phyloP scores from a whole-genome alignment of 2,797 vertebrate species.

The Anableps anableps region DNA sequence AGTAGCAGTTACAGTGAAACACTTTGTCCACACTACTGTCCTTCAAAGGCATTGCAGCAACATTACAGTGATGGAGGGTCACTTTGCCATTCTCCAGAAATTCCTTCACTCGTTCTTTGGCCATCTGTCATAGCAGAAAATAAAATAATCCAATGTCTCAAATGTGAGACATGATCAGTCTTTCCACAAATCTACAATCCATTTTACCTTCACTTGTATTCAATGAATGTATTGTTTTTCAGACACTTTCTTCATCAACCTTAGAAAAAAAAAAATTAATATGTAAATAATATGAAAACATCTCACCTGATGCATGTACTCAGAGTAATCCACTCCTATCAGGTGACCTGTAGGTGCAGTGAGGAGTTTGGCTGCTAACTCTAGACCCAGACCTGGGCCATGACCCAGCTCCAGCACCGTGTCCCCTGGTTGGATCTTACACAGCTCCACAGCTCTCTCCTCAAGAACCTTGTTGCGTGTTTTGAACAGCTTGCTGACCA shows the following conservation, averaged over 20 bases:
- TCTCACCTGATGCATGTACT: constrained; percentile 80
- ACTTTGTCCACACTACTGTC: constrained; percentile 78
- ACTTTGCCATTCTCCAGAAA: constrained; percentile 71
- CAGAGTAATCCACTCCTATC: constrained; percentile 80
- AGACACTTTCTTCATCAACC: background rate
- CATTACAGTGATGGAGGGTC: constrained; percentile 67
- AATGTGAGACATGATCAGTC: background rate
- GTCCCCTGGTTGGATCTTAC: constrained; percentile 69
- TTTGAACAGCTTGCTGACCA: constrained; percentile 65
- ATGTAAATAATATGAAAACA: background rate
- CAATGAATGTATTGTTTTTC: background rate
- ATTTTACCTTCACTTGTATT: background rate
- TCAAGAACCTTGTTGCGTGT: constrained; percentile 63
- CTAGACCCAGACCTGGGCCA: constrained; percentile 76
- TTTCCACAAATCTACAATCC: background rate
- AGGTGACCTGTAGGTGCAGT: constrained; percentile 69
- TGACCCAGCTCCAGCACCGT: constrained; percentile 80
- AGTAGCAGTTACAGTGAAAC: constrained; percentile 85
- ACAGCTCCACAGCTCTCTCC: constrained; percentile 70
- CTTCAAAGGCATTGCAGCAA: constrained; percentile 74
- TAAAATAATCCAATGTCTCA: background rate
- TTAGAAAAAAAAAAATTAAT: background rate
- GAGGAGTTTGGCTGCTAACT: constrained; percentile 67
- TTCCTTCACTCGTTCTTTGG: constrained; percentile 62
- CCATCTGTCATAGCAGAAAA: constrained; percentile 52